A percentile compares a stretch with the other conserved stretches of the same genome.
Conservation (phyloP, 2,888 invertebrate genomes). For the Germaria angustata region DNA sequence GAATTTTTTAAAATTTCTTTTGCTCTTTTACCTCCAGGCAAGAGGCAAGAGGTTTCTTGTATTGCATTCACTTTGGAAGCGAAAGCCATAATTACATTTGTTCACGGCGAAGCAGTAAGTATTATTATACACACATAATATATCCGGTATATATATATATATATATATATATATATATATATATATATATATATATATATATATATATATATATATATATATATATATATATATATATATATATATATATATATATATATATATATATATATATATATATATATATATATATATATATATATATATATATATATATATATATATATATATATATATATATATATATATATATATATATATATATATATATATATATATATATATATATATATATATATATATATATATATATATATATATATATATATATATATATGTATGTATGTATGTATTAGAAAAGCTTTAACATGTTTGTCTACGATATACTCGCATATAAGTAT, state of each 20-base stretch:
- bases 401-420: background rate
- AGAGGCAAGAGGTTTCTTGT: conserved; percentile 13
- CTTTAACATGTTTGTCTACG: background rate
- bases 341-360: background rate
- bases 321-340: background rate
- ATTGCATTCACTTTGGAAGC: conserved; percentile 49
- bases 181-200: background rate
- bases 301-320: background rate
- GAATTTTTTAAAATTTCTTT: conserved; percentile 14
- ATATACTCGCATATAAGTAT: background rate
- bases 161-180: background rate
- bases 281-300: background rate
- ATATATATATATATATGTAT: background rate
- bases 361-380: background rate
- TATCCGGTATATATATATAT: conserved; percentile 27
- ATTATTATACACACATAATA: background rate
- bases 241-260: background rate
- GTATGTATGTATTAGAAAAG: background rate
- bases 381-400: background rate
- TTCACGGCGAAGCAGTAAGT: background rate
- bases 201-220: background rate
- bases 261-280: background rate
- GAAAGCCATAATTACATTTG: conserved; percentile 10
- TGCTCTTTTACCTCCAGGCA: background rate
- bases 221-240: background rate